phyloP scores from a whole-genome alignment of 2,113 vertebrate species.

The Heteronetta atricapilla region DNA sequence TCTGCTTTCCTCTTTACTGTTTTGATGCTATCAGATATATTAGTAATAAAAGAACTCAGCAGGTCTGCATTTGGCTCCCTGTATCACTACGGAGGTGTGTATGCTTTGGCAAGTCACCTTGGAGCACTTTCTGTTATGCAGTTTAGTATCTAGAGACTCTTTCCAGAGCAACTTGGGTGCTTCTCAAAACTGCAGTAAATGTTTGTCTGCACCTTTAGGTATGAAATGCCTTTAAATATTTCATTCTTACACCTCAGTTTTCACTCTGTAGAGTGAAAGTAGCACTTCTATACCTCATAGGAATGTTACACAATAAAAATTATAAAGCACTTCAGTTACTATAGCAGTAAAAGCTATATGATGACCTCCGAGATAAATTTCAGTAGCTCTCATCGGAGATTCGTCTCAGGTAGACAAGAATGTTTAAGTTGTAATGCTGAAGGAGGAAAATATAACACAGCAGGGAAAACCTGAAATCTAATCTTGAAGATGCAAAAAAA shows the following conservation, averaged over 20 bases:
- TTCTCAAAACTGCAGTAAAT: background rate
- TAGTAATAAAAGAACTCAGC: background rate
- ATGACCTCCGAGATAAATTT: background rate
- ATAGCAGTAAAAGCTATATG: background rate
- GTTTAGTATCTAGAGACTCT: background rate
- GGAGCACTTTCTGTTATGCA: background rate
- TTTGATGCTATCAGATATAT: background rate
- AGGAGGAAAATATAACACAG: background rate
- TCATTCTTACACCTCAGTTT: background rate
- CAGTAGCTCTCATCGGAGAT: background rate
- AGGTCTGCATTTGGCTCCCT: background rate
- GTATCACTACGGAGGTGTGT: background rate
- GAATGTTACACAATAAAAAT: background rate
- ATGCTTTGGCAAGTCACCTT: background rate
- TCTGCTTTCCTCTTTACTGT: background rate
- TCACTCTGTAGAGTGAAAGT: background rate
- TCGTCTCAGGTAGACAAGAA: background rate
- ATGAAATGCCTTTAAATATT: background rate
- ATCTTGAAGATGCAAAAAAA: background rate
- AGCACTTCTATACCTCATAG: background rate
- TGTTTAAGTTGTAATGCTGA: conserved; percentile 8
- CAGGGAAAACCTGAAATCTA: background rate
- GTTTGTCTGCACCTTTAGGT: background rate
- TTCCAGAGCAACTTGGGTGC: background rate
- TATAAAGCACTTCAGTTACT: background rate